These are phyloP conservation scores for Brachirus orientalis DNA, from an alignment of 2,113 vertebrate genomes.

Conservation along the genomic window DNA sequence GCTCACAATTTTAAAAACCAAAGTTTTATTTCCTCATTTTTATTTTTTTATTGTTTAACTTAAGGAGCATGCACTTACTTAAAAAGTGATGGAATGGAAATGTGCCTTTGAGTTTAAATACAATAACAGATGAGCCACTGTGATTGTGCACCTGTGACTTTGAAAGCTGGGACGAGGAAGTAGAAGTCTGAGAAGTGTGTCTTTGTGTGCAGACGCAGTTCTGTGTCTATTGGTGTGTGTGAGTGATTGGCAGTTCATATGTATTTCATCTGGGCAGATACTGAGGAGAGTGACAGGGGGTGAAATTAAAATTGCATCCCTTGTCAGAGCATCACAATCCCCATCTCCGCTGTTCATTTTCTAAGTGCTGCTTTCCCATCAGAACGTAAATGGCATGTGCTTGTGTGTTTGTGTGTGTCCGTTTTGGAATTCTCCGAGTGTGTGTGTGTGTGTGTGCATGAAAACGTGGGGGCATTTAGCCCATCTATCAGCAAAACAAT, in stretches of 20 bases:
- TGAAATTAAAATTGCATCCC: constrained; percentile 84
- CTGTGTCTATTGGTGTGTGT: constrained; percentile 27
- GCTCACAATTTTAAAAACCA: too few species aligned
- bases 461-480: constrained; percentile 72
- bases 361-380: constrained; percentile 64
- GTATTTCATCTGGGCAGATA: constrained; percentile 71
- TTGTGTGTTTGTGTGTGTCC: background rate
- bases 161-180: background rate
- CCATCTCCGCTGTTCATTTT: constrained; percentile 58
- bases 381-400: constrained; percentile 39
- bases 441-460: background rate
- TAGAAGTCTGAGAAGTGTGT: constrained; percentile 32
- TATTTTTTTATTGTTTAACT: too few species aligned
- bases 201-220: background rate
- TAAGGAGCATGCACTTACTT: too few species aligned
- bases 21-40: too few species aligned
- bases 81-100: background rate
- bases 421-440: too few species aligned
- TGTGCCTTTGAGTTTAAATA: background rate
- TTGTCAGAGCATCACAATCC: constrained; percentile 75
- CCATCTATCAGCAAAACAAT: constrained; percentile 75
- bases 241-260: constrained; percentile 81
- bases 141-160: constrained; percentile 2
- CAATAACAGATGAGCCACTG: background rate
- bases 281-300: constrained; percentile 77